A percentile compares a stretch with the other conserved stretches of the same genome.
Evolutionary conservation across 2,888 invertebrate genomes (phyloP).

Genomic region (Campoletis raptor): DNA sequence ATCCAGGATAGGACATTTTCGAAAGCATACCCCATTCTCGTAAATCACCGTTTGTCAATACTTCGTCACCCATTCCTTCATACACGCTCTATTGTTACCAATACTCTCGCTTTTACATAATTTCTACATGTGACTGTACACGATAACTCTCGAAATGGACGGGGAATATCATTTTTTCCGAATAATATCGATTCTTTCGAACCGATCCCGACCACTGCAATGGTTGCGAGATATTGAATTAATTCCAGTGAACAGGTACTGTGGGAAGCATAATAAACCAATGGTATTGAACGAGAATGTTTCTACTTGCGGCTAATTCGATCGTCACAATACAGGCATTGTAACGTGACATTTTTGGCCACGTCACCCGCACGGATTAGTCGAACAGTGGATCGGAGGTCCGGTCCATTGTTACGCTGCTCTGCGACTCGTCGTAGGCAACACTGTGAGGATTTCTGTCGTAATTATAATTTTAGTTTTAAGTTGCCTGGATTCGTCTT

Average conservation of each 20-base stretch:
- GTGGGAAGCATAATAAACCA: conserved; percentile 37
- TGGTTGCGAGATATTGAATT: conserved; percentile 48
- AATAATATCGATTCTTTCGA: conserved; percentile 23
- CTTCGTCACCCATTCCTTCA: not conserved
- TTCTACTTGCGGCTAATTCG: conserved; percentile 37
- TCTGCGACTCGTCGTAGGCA: too few species aligned
- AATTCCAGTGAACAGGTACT: conserved; percentile 38
- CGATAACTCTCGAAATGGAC: not conserved
- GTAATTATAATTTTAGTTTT: too few species aligned
- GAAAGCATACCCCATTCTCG: too few species aligned
- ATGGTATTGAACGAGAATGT: conserved; percentile 34
- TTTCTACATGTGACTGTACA: not conserved
- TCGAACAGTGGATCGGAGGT: too few species aligned
- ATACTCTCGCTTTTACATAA: not conserved
- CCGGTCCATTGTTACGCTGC: too few species aligned
- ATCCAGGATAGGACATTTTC: too few species aligned
- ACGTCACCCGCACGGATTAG: too few species aligned
- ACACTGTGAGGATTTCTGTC: too few species aligned
- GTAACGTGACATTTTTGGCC: too few species aligned
- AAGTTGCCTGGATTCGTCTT: too few species aligned
- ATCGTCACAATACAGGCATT: conserved; percentile 36
- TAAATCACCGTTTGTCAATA: not conserved
- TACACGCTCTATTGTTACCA: not conserved
- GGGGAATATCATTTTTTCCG: conserved; percentile 26
- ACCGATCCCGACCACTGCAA: conserved; percentile 32